Percentiles rank a stretch among this genome's conserved stretches.
These are phyloP conservation scores for Etheostoma spectabile DNA, from an alignment of 2,113 vertebrate genomes.

Conservation along the genomic window DNA sequence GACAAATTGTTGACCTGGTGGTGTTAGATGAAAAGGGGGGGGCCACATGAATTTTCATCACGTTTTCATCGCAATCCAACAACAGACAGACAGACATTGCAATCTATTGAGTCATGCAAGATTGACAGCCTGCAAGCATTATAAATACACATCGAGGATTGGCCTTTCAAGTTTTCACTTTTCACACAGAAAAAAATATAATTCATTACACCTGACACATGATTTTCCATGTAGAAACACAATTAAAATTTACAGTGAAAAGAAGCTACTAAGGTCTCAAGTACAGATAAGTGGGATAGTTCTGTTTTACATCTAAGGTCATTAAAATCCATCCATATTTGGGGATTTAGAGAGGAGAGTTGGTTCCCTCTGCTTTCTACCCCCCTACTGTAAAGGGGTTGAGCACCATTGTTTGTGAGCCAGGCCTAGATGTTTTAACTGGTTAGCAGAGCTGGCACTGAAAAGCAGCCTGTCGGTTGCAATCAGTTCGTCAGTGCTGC, in stretches of 20 bases:
- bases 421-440: constrained; percentile 63
- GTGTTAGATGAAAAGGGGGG: neutral
- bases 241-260: neutral
- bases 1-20: neutral
- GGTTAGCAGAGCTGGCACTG: constrained; percentile 65
- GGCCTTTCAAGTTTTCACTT: constrained; percentile 12
- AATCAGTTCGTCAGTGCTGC: constrained; percentile 67
- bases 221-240: neutral
- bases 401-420: constrained; percentile 51
- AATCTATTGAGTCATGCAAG: constrained; percentile 13
- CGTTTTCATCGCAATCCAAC: neutral
- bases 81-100: neutral
- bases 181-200: neutral
- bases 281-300: neutral
- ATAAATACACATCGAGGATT: constrained; percentile 8
- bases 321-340: constrained; percentile 8
- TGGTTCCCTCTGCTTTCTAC: constrained; percentile 10
- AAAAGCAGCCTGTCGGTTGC: constrained; percentile 76
- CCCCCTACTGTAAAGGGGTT: constrained; percentile 9
- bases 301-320: constrained; percentile 5
- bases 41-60: neutral
- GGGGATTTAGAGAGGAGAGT: neutral
- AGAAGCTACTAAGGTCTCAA: neutral
- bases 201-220: neutral
- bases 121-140: neutral